Evolutionary conservation across 1,140 invertebrate genomes (phyloP), one percentile per base, ranked within the genome.

Genomic region (Meloidogyne chitwoodi): DNA sequence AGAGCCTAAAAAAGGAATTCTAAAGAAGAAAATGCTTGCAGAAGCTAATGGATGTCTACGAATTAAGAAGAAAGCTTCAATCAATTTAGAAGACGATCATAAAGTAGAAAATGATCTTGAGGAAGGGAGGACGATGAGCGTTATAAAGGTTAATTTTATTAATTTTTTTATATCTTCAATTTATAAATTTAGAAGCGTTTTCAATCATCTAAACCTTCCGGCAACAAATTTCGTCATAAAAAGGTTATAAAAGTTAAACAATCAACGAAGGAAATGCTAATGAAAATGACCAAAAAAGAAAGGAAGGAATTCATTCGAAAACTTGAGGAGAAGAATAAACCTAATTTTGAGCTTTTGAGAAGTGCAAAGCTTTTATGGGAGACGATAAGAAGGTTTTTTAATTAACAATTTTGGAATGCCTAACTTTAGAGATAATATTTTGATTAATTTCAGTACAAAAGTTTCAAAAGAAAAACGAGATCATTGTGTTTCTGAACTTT

Each of bases 401-500:
- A 2, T 5, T 24, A 2, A 0, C 10, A 11, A 11, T 27, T 10
- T 63, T 62, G 44, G 11, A 4, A 8, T 38, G 0, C 29, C 34
- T 67, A n/a, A 31, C 0, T 29, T 61, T 19, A 22, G 3, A 22
- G 19, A 27, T 5, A n/a, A 24, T n/a, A n/a, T 38, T 16, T 64
- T 29, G 0, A 44, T 16, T 29, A 10, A 26, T 27, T 83, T 82
- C 34, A 83, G 81, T 69, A 68, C 71, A 27, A 84, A 89, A 71
- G 69, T 88, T 16, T 83, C 87, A 12, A 86, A 89, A 75, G 90
- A 92, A 22, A 91, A 92, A 79, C 90, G 91, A 81, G 85, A 88
- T 31, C 90, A 91, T 74, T 87, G 93, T 34, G 91, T 92, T 72
- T 90, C 91, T 80, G 89, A 94, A 79, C 86, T 93, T 56, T 87